Evolutionary conservation across 2,888 invertebrate genomes (phyloP).

Genomic region (Euclidia mi): DNA sequence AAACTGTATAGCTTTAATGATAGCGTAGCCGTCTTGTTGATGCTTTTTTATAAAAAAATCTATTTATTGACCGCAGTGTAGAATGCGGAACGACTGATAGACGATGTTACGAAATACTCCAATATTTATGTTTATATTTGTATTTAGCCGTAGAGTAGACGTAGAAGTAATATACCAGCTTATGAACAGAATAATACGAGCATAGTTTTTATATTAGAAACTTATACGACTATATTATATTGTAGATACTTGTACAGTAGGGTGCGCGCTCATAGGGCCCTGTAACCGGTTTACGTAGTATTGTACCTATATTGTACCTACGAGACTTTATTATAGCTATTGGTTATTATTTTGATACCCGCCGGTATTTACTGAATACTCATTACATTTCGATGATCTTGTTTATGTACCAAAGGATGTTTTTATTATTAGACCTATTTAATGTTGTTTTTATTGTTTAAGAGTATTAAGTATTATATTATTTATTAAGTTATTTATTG

Average conservation of each 20-base stretch:
- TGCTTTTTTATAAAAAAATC: constrained; percentile 88
- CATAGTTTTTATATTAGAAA: constrained; percentile 86
- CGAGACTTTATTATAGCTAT: constrained; percentile 29
- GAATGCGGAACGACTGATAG: constrained; percentile 87
- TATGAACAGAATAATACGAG: constrained; percentile 78
- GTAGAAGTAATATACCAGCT: constrained; percentile 76
- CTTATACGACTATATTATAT: constrained; percentile 72
- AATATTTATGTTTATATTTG: constrained; percentile 84
- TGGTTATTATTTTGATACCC: constrained; percentile 44
- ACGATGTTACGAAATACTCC: constrained; percentile 84
- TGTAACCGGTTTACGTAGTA: constrained; percentile 64
- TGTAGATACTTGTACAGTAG: constrained; percentile 67
- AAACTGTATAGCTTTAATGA: constrained; percentile 88
- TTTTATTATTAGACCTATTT: constrained; percentile 31
- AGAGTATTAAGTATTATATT: constrained; percentile 36
- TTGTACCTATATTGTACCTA: constrained; percentile 47
- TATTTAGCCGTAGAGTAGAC: constrained; percentile 80
- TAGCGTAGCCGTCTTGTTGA: constrained; percentile 89
- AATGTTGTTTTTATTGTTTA: constrained; percentile 32
- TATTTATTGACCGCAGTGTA: constrained; percentile 87
- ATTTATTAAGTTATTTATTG: constrained; percentile 45
- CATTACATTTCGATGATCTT: constrained; percentile 38
- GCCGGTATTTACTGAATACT: constrained; percentile 39
- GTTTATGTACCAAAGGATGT: constrained; percentile 52
- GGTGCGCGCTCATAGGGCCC: constrained; percentile 55